A percentile compares a stretch with the other conserved stretches of the same genome.
phyloP scores from a whole-genome alignment of 2,113 vertebrate genomes.

The Australoheros scitulus region DNA sequence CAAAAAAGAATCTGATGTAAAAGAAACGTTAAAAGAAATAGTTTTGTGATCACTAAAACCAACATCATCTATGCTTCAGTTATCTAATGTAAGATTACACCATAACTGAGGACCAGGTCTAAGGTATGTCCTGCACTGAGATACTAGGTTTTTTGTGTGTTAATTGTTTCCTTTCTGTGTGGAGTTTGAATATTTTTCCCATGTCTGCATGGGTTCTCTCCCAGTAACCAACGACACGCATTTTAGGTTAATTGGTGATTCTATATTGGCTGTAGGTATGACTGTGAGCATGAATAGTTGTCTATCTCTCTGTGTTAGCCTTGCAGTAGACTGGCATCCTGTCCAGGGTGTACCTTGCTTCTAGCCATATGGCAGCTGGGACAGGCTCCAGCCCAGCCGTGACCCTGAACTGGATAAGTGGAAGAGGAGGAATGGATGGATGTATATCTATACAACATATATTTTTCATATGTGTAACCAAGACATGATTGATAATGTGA shows the following conservation, averaged over 20 bases:
- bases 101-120: too few relatives aligned
- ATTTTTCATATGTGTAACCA: not conserved
- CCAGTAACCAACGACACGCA: fast-evolving
- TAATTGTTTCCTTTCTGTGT: too few relatives aligned
- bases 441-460: not conserved
- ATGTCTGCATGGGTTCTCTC: not conserved
- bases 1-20: too few relatives aligned
- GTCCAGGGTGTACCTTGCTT: not conserved
- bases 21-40: too few relatives aligned
- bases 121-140: too few relatives aligned
- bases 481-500: not conserved
- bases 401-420: not conserved
- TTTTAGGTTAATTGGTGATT: not conserved
- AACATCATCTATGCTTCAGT: too few relatives aligned
- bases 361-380: not conserved
- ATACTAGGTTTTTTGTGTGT: too few relatives aligned
- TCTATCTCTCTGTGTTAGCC: fast-evolving
- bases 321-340: not conserved
- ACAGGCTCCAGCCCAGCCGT: fast-evolving
- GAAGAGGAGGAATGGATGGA: not conserved
- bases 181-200: too few relatives aligned
- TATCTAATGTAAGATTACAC: too few relatives aligned
- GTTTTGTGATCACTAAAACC: too few relatives aligned
- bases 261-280: not conserved
- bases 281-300: not conserved